These are phyloP conservation scores for Psilopsiagon aurifrons DNA, from an alignment of 2,113 vertebrate species.

Conservation along the genomic window DNA sequence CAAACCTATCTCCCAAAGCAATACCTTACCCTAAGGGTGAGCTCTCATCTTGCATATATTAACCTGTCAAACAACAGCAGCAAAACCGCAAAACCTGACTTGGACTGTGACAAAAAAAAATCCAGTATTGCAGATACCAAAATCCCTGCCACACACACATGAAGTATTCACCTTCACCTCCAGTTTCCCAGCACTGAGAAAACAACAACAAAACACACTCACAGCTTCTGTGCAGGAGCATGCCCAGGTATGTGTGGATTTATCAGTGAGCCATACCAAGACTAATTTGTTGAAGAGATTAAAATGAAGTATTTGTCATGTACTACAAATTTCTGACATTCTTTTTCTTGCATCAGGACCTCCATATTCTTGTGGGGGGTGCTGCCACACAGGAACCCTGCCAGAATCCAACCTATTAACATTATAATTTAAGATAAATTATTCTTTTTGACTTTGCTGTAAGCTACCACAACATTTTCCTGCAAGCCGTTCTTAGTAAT, in stretches of 20 bases:
- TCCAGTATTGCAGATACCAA: not conserved
- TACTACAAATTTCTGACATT: not conserved
- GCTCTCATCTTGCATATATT: not conserved
- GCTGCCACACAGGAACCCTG: not conserved
- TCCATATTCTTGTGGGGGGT: not conserved
- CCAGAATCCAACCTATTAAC: not conserved
- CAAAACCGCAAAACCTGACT: not conserved
- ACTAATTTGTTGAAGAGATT: slow-evolving; percentile 8
- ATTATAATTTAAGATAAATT: not conserved
- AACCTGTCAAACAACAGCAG: not conserved
- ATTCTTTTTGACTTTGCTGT: not conserved
- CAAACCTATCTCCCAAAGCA: not conserved
- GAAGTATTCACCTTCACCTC: not conserved
- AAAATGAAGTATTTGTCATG: not conserved
- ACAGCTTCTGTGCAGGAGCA: not conserved
- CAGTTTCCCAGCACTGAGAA: not conserved
- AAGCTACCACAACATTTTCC: not conserved
- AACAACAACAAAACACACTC: not conserved
- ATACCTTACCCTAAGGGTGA: not conserved
- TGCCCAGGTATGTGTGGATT: not conserved
- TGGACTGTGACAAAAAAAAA: not conserved
- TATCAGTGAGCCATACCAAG: not conserved
- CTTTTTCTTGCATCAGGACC: not conserved
- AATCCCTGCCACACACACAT: not conserved
- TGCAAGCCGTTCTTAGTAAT: not conserved